Conservation (phyloP, 2,888 invertebrate species). For the Lycaena phlaeas region DNA sequence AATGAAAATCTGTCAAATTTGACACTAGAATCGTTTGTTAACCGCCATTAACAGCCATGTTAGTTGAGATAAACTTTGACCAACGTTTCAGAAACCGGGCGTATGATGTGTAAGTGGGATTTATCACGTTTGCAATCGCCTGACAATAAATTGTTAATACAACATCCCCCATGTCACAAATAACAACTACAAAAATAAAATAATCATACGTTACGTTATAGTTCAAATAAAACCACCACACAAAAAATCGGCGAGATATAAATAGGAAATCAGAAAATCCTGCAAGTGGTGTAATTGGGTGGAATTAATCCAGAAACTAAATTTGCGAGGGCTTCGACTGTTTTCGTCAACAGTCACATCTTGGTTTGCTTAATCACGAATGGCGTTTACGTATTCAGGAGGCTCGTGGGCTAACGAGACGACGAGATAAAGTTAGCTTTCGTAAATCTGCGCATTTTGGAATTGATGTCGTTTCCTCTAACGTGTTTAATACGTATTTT, state of each 20-base stretch:
- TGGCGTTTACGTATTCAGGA: slow-evolving; percentile 65
- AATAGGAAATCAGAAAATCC: background rate
- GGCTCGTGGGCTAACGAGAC: slow-evolving; percentile 62
- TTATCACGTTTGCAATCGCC: no score
- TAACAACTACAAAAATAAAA: no score
- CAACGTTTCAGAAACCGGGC: no score
- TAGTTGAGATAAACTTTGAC: no score
- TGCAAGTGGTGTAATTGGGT: slow-evolving; percentile 1
- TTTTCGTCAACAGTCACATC: slow-evolving; percentile 59
- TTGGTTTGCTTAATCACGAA: slow-evolving; percentile 60
- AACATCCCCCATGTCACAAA: no score
- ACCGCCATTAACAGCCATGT: no score
- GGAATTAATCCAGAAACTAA: slow-evolving; percentile 9
- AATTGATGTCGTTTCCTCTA: slow-evolving; percentile 32
- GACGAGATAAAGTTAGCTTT: slow-evolving; percentile 63
- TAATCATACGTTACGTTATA: no score
- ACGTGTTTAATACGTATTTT: background rate
- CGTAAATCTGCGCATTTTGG: slow-evolving; percentile 52
- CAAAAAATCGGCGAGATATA: background rate
- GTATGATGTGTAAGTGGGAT: no score
- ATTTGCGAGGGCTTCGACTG: slow-evolving; percentile 22
- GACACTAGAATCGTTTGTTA: no score
- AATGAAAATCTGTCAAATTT: no score
- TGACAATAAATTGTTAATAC: no score
- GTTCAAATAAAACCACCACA: slow-evolving; percentile 46